Base-by-base conservation (phyloP, 2,113 vertebrate species). In the Carassius gibelio region DNA sequence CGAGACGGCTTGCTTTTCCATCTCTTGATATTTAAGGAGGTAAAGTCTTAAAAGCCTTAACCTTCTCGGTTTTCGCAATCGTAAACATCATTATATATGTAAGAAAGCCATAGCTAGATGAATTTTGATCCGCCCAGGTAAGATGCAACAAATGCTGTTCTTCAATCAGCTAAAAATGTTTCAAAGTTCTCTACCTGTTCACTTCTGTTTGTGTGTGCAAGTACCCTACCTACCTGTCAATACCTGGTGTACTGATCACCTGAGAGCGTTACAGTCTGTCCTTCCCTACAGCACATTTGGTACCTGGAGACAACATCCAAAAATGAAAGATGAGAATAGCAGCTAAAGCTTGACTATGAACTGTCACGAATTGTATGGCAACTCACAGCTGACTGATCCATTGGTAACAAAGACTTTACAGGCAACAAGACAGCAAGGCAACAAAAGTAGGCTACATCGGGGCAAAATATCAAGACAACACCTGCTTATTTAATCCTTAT, bases 281-380 rank as follows among this genome's bases (percentile, higher is more conserved):
- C 76, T 85, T 83, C 80, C 61, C 88, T 85, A 89, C 75, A 75
- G 86, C 88, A 85, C 75, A 85, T 61, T 74, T 85, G 83, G 88
- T 75, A 87, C 88, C 88, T 89, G 68, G 75, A 87, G 69, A 89
- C 86, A 89, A 85, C 88, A 89, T 85, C 71, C 62, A 89, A 87
- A 85, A 79, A 71, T 83, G 45, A 83, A 84, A 87, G 38, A 84
- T 88, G 68, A 85, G 68, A 34, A 68, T 21, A 66, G 59, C 36
- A 50, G 15, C 64, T 79, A 61, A 74, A 85, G 52, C 84, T 85
- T 6, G 14, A 13, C 69, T 52, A 13, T 30, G n/a, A 79, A n/a
- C 72, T 26, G 52, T 59, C 72, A 62, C 45, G 4, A 9, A 76
- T 78, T 72, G 30, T 30, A 50, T 50, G 17, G 23, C 36, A 64